Base-by-base conservation (phyloP, 2,888 invertebrate species). In the Ellobium chinense region DNA sequence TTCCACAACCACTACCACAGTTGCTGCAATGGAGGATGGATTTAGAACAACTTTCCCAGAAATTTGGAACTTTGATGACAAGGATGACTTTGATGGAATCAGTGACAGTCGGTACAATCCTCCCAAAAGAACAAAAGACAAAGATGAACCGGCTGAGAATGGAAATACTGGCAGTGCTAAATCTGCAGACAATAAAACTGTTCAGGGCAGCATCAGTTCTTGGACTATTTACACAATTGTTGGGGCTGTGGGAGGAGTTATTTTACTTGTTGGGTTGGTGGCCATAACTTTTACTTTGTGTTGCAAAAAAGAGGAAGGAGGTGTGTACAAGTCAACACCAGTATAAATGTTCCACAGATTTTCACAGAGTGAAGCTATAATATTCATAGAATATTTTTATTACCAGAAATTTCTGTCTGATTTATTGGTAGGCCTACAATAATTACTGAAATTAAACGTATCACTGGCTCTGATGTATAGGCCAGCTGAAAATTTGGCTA, bases 191-290 rank as follows among this genome's bases (percentile, higher is more conserved):
- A 54, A 70, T 18, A 37, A 70, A 34, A 21, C 7, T 31, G 3
- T 70, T 24, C 65, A 79, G 54, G 85, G 83, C 0, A 85, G 81
- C 34, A 85, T 90, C 21, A 87, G 87, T 72, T 85, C 89, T 2
- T 89, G 89, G 88, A 90, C 89, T 34, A 88, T 90, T 34, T 90
- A 90, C 81, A 90, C 89, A 24, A 89, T 90, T 60, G 90, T 90
- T 0, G 90, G 90, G 14, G 86, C 89, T 5, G 87, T 90, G 12
- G 89, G 88, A 0, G 90, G 90, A 1, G 89, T 88, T 1, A 87
- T 90, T 37, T 83, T 90, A 1, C 82, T 90, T 37, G 84, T 88
- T 18, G 90, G 90, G 34, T 85, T 90, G 21, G 84, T 90, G 34
- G 89, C 90, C 58, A 89, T 90, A 62, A 87, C 88, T 7, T 86